Evolutionary conservation across 2,888 invertebrate genomes (phyloP).

Genomic region (Luperina testacea): DNA sequence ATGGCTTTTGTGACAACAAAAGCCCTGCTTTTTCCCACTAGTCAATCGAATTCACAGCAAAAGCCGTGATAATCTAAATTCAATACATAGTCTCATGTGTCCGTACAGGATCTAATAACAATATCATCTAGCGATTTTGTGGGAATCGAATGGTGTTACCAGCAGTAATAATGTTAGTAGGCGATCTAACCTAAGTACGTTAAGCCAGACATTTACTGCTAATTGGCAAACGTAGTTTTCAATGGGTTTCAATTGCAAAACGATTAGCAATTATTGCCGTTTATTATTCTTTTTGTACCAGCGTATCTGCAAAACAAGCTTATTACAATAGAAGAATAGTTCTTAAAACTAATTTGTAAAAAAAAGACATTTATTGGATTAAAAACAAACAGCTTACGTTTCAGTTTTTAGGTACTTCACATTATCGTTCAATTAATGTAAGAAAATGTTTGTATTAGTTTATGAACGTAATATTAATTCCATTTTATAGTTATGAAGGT

Average conservation of each 20-base stretch:
- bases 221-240: slow-evolving; percentile 56
- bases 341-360: not conserved
- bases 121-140: slow-evolving; percentile 32
- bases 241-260: slow-evolving; percentile 54
- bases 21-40: not conserved
- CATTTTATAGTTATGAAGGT: not conserved
- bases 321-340: not conserved
- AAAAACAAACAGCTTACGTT: too few relatives aligned
- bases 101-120: slow-evolving; percentile 32
- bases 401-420: not conserved
- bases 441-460: not conserved
- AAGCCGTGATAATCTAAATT: slow-evolving; percentile 14
- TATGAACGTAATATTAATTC: not conserved
- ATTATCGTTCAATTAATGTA: not conserved
- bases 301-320: not conserved
- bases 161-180: slow-evolving; percentile 44
- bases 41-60: slow-evolving; percentile 1
- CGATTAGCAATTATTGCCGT: slow-evolving; percentile 47
- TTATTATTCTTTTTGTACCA: slow-evolving; percentile 32
- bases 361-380: not conserved
- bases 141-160: slow-evolving; percentile 31
- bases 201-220: slow-evolving; percentile 54
- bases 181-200: slow-evolving; percentile 36
- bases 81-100: slow-evolving; percentile 7
- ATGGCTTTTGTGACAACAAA: not conserved